Evolutionary conservation across 2,113 vertebrate genomes (phyloP).

Genomic region (Ammodytes marinus): DNA sequence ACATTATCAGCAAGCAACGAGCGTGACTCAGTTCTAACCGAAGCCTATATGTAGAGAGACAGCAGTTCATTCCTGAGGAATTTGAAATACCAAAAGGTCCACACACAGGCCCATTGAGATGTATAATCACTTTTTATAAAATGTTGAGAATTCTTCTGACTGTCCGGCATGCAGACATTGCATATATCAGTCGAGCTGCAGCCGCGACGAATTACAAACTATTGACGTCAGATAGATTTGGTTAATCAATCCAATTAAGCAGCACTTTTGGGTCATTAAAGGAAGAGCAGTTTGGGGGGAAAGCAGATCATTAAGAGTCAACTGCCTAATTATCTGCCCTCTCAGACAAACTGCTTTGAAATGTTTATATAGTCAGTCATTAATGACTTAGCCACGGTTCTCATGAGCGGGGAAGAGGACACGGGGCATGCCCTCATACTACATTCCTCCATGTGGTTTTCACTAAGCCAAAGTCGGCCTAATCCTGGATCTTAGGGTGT

Average conservation of each 20-base stretch:
- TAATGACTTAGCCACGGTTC: slow-evolving; percentile 61
- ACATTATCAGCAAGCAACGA: slow-evolving; percentile 26
- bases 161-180: slow-evolving; percentile 40
- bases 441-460: slow-evolving; percentile 68
- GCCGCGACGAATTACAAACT: slow-evolving; percentile 70
- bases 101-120: slow-evolving; percentile 2
- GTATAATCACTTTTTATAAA: slow-evolving; percentile 31
- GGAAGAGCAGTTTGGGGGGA: slow-evolving; percentile 48
- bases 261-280: slow-evolving; percentile 73
- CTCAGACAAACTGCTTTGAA: slow-evolving; percentile 74
- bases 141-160: slow-evolving; percentile 42
- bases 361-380: slow-evolving; percentile 74
- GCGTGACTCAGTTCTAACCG: not conserved
- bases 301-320: slow-evolving; percentile 62
- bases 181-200: slow-evolving; percentile 66
- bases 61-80: slow-evolving; percentile 61
- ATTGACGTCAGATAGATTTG: slow-evolving; percentile 74
- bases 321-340: slow-evolving; percentile 68
- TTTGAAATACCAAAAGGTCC: slow-evolving; percentile 54
- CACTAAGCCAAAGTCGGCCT: slow-evolving; percentile 65
- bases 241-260: slow-evolving; percentile 83
- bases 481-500: slow-evolving; percentile 78
- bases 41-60: slow-evolving; percentile 33
- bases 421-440: slow-evolving; percentile 31
- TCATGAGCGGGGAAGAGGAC: slow-evolving; percentile 58